Evolutionary conservation across 2,888 invertebrate species (phyloP).

Genomic region (Molorchus minor): DNA sequence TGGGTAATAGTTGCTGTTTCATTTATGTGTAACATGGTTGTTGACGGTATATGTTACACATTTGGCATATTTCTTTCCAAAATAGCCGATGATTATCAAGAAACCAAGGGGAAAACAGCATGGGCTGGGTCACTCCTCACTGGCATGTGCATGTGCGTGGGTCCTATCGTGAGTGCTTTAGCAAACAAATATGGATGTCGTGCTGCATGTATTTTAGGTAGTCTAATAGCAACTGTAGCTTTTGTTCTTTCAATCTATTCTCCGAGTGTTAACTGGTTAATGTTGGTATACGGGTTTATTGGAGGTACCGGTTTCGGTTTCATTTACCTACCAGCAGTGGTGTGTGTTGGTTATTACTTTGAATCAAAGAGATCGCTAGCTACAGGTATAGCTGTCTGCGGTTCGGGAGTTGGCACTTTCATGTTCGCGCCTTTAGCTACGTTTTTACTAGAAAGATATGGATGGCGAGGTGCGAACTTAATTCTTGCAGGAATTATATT

Average conservation of each 20-base stretch:
- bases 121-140: slow-evolving; percentile 95
- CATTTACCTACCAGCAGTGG: slow-evolving; percentile 85
- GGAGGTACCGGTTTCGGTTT: slow-evolving; percentile 68
- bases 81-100: slow-evolving; percentile 81
- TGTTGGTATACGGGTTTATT: slow-evolving; percentile 79
- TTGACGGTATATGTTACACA: slow-evolving; percentile 97
- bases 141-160: slow-evolving; percentile 94
- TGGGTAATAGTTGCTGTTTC: slow-evolving; percentile 96
- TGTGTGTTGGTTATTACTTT: slow-evolving; percentile 96
- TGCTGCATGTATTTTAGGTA: slow-evolving; percentile 90
- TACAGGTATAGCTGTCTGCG: slow-evolving; percentile 94
- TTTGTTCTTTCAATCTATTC: slow-evolving; percentile 89
- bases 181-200: slow-evolving; percentile 97
- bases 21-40: slow-evolving; percentile 97
- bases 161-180: slow-evolving; percentile 93
- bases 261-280: slow-evolving; percentile 85
- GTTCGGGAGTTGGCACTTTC: slow-evolving; percentile 95
- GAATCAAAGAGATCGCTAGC: slow-evolving; percentile 94
- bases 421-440: slow-evolving; percentile 92
- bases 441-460: slow-evolving; percentile 77
- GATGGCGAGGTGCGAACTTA: slow-evolving; percentile 90
- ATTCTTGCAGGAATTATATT: slow-evolving; percentile 90
- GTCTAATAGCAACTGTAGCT: slow-evolving; percentile 82
- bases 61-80: slow-evolving; percentile 92
- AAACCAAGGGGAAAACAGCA: slow-evolving; percentile 89